Evolutionary conservation across 2,888 invertebrate species (phyloP).

Genomic region (Cephus pulcher): DNA sequence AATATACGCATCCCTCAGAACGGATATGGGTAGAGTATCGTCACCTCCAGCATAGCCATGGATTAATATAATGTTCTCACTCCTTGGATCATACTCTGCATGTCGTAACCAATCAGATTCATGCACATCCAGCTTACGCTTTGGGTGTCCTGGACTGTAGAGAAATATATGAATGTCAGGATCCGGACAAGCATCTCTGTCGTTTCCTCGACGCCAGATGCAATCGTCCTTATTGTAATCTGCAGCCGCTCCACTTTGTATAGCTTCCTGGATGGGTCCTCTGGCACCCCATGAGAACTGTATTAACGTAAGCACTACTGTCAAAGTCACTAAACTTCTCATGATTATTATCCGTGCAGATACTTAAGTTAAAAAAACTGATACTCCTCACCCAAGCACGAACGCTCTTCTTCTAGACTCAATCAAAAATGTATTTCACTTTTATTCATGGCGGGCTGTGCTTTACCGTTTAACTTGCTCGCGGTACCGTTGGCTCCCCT

Average conservation of each 20-base stretch:
- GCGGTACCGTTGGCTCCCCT: neutral
- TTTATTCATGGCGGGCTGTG: conserved; percentile 1
- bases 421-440: neutral
- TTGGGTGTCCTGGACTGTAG: conserved; percentile 72
- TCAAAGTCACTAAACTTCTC: neutral
- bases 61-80: conserved; percentile 77
- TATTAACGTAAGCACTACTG: neutral
- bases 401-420: neutral
- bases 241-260: conserved; percentile 64
- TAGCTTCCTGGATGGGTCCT: conserved; percentile 62
- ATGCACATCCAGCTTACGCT: conserved; percentile 43
- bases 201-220: conserved; percentile 75
- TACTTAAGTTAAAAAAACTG: neutral
- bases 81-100: conserved; percentile 76
- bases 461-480: neutral
- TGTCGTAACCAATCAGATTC: conserved; percentile 81
- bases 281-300: neutral
- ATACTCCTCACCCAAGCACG: neutral
- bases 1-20: conserved; percentile 81
- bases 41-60: conserved; percentile 86
- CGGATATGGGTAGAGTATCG: conserved; percentile 78
- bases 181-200: conserved; percentile 79
- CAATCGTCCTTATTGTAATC: conserved; percentile 77
- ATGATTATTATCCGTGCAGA: neutral
- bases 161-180: conserved; percentile 75